These are phyloP conservation scores for Asteroscopus sphinx DNA, from an alignment of 2,888 invertebrate species.

Conservation along the genomic window DNA sequence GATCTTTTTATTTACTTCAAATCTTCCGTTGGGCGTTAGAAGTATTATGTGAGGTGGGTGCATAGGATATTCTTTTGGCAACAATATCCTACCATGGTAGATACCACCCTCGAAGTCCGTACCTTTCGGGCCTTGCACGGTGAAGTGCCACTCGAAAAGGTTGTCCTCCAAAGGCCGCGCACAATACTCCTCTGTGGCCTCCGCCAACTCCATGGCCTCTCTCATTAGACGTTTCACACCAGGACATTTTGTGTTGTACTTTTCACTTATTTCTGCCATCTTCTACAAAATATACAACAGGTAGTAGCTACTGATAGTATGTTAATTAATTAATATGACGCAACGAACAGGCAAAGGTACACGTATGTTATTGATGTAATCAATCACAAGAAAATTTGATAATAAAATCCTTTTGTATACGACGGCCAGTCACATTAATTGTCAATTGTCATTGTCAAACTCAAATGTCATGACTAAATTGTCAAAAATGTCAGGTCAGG, in stretches of 20 bases:
- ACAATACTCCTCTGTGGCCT: conserved; percentile 96
- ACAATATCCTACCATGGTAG: conserved; percentile 97
- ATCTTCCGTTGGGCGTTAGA: conserved; percentile 97
- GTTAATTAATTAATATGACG: conserved; percentile 61
- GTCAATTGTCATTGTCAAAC: no score
- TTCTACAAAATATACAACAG: conserved; percentile 50
- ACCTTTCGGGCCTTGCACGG: conserved; percentile 96
- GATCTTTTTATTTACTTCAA: conserved; percentile 98
- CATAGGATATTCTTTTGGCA: conserved; percentile 99
- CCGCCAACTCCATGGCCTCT: conserved; percentile 96
- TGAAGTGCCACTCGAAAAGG: conserved; percentile 99
- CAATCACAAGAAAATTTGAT: conserved; percentile 76
- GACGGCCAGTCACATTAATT: conserved; percentile 34
- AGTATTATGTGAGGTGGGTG: conserved; percentile 98
- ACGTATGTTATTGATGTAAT: conserved; percentile 73
- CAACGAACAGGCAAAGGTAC: conserved; percentile 62
- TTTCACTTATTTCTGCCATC: conserved; percentile 84
- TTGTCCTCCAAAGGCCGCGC: conserved; percentile 98
- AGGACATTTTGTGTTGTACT: conserved; percentile 89
- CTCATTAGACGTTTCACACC: conserved; percentile 98
- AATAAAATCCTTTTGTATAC: conserved; percentile 66
- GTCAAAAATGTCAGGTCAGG: no score
- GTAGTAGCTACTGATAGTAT: conserved; percentile 34
- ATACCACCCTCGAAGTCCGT: conserved; percentile 97
- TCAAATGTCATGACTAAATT: no score